Conservation (phyloP, 2,113 vertebrate genomes). For the Lepus americanus region DNA sequence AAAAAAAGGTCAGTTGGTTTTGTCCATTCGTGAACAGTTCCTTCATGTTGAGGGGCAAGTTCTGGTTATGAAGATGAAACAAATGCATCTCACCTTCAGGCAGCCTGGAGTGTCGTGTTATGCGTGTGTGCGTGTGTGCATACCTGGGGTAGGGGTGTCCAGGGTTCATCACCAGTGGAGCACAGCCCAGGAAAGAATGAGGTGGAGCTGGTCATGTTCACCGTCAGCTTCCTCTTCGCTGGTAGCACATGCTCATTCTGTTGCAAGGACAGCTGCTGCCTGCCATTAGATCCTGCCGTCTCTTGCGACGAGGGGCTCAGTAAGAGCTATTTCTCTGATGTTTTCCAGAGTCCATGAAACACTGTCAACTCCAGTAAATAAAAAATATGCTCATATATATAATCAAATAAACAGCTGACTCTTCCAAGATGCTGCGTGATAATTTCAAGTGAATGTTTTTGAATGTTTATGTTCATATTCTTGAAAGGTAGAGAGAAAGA, state of each 20-base stretch:
- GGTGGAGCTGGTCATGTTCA: background rate
- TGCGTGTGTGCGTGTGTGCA: background rate
- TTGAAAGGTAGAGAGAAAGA: too few relatives aligned
- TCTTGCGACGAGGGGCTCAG: background rate
- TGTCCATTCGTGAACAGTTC: background rate
- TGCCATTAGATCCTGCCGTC: background rate
- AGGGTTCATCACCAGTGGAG: background rate
- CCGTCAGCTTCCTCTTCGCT: background rate
- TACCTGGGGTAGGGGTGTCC: background rate
- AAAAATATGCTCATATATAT: background rate
- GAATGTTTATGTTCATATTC: background rate
- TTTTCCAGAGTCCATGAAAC: background rate
- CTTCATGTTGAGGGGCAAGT: background rate
- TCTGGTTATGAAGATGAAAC: background rate
- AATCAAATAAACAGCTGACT: background rate
- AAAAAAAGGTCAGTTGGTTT: conserved; percentile 5
- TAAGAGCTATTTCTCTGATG: background rate
- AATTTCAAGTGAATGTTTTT: background rate
- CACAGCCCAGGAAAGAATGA: background rate
- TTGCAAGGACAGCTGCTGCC: background rate
- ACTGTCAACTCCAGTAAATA: background rate
- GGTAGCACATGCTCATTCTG: background rate
- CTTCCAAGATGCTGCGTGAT: background rate
- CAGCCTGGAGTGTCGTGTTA: background rate
- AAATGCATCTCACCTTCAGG: conserved; percentile 3